Evolutionary conservation across 2,113 vertebrate species (phyloP).

Genomic region (Macrotis lagotis): DNA sequence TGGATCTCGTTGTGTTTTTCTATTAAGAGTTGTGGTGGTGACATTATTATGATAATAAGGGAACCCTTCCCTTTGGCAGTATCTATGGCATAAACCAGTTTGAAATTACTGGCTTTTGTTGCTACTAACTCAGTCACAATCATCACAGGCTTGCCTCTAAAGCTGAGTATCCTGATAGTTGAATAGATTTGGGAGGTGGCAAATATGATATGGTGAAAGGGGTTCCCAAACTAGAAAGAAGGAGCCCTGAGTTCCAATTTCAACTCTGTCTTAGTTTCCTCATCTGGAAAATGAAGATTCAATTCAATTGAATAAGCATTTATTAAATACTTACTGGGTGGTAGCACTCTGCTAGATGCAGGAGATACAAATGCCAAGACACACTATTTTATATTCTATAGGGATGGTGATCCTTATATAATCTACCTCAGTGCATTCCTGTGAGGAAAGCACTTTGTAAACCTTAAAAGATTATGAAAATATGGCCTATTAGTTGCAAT

Average conservation of each 20-base stretch:
- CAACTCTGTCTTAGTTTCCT: neutral
- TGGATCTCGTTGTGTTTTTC: neutral
- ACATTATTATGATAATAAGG: neutral
- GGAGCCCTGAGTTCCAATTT: neutral
- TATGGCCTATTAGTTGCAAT: neutral
- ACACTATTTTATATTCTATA: neutral
- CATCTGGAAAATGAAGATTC: neutral
- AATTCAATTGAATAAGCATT: neutral
- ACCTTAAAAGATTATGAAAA: neutral
- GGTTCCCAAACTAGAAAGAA: neutral
- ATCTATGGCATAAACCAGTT: neutral
- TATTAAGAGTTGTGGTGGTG: neutral
- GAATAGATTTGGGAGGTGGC: neutral
- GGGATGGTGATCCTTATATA: neutral
- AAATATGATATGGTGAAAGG: neutral
- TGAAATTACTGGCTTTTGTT: neutral
- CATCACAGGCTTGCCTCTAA: neutral
- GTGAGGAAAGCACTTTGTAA: neutral
- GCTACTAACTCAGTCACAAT: neutral
- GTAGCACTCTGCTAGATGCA: neutral
- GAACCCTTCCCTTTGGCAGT: neutral
- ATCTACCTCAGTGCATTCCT: neutral
- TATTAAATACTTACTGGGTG: neutral
- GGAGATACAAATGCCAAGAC: neutral
- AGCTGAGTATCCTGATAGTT: neutral